Base-by-base conservation (phyloP, 2,113 vertebrate genomes). In the Passer montanus region DNA sequence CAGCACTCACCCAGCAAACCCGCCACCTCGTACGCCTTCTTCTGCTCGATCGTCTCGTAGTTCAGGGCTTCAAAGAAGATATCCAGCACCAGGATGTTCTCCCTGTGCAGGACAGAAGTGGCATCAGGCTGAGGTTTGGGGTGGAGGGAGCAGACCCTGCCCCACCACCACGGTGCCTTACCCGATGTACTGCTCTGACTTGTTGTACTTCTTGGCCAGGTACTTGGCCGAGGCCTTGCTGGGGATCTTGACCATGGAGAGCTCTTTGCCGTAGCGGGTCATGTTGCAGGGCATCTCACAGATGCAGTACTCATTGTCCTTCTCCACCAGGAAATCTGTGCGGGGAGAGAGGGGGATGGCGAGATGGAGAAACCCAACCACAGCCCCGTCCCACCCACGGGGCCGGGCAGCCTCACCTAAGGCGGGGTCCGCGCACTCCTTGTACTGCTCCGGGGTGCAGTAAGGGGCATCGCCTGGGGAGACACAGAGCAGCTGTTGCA, bases 141-240 rank as follows among this genome's bases (percentile, higher is more conserved):
- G 14, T 0, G 41, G 23, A 31, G 49, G 35, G 20, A 6, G 0
- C 15, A 16, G 53, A 4, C 3, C 28, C 46, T 0, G 1, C 75
- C 62, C 39, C 6, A 1, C 8, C 0, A 0, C 55, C 1, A 0
- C 44, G 1, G 27, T 5, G 0, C n/a, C 94, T 98, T 97, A 99
- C 99, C 99, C 97, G 60, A 99, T 99, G 97, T 99, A 99, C 98
- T 99, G 99, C 97, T 99, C 99, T 0, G 99, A 99, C 95, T 99
- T 99, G 99, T 99, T 99, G 98, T 98, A 99, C 95, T 99, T 99
- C 98, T 99, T 99, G 96, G 99, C 99, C 87, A 99, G 98, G 96
- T 99, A 99, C 91, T 99, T 99, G 95, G 99, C 99, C 0, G 99
- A 99, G 5, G 99, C 99, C 89, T 99, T 99, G 98, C 99, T 99